phyloP scores from a whole-genome alignment of 2,113 vertebrate genomes.

The Emydura subglobosa region DNA sequence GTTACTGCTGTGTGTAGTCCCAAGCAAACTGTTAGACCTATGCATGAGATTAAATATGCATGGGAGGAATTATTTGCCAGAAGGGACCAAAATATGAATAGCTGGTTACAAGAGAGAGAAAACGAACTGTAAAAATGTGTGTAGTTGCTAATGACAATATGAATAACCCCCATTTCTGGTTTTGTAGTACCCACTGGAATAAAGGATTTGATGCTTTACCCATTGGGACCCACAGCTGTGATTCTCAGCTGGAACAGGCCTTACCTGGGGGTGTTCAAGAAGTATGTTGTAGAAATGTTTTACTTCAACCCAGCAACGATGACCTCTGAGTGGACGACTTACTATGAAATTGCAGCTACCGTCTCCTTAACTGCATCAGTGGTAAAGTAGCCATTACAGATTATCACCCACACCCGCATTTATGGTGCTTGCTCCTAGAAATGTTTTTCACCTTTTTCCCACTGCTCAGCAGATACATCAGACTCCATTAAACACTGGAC shows the following conservation, averaged over 20 bases:
- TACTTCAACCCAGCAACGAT: conserved; percentile 93
- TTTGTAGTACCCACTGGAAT: conserved; percentile 92
- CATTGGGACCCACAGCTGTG: conserved; percentile 90
- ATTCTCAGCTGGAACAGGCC: conserved; percentile 95
- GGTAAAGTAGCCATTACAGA: conserved; percentile 79
- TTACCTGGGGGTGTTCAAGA: conserved; percentile 92
- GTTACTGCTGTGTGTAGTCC: neutral
- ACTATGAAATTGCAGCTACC: conserved; percentile 95
- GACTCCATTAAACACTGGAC: neutral
- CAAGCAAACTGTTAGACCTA: neutral
- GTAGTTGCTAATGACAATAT: fast-evolving
- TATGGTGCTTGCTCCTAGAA: neutral
- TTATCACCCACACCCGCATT: neutral
- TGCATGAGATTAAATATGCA: neutral
- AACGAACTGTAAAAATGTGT: neutral
- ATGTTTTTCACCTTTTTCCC: neutral
- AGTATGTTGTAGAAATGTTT: conserved; percentile 95
- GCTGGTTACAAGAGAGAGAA: neutral
- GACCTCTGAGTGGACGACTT: conserved; percentile 95
- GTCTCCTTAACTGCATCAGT: conserved; percentile 91
- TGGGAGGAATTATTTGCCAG: neutral
- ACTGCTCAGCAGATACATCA: neutral
- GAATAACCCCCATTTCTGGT: neutral
- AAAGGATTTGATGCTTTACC: conserved; percentile 89
- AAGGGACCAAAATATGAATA: neutral